Evolutionary conservation across 2,888 invertebrate species (phyloP).

Genomic region (Stenurella melanura): DNA sequence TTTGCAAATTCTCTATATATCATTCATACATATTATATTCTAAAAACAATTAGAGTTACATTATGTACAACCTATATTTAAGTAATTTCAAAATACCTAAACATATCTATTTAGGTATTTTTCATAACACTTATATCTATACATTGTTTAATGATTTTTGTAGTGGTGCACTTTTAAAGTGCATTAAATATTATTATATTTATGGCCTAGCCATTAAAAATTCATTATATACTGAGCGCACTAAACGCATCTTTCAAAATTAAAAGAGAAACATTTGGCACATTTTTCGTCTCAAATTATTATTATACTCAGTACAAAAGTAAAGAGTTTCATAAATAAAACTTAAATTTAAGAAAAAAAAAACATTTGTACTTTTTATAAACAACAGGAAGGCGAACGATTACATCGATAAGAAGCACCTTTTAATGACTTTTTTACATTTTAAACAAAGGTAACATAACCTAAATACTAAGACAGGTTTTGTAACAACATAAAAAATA

Average conservation of each 20-base stretch:
- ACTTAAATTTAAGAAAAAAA: slow-evolving; percentile 45
- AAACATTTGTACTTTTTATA: slow-evolving; percentile 54
- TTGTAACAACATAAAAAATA: slow-evolving; percentile 5
- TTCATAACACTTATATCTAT: slow-evolving; percentile 68
- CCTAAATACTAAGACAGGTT: slow-evolving; percentile 15
- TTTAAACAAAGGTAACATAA: slow-evolving; percentile 1
- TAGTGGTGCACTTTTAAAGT: slow-evolving; percentile 72
- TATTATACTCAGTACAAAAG: slow-evolving; percentile 48
- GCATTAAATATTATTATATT: slow-evolving; percentile 64
- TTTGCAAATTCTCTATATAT: slow-evolving; percentile 62
- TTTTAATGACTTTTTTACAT: slow-evolving; percentile 14
- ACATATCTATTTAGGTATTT: slow-evolving; percentile 48
- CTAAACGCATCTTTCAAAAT: slow-evolving; percentile 57
- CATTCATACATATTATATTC: slow-evolving; percentile 63
- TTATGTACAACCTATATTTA: slow-evolving; percentile 64
- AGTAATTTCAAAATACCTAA: slow-evolving; percentile 54
- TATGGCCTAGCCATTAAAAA: slow-evolving; percentile 70
- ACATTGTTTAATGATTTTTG: slow-evolving; percentile 69
- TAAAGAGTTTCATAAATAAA: slow-evolving; percentile 20
- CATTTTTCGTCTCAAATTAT: slow-evolving; percentile 54
- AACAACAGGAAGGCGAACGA: slow-evolving; percentile 47
- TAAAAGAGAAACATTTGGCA: slow-evolving; percentile 62
- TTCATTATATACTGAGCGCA: slow-evolving; percentile 65
- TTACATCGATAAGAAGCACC: slow-evolving; percentile 36
- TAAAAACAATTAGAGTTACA: slow-evolving; percentile 61